Evolutionary conservation across 2,113 vertebrate genomes (phyloP), one percentile per base, ranked within the genome.

Genomic region (Sigmodon hispidus): DNA sequence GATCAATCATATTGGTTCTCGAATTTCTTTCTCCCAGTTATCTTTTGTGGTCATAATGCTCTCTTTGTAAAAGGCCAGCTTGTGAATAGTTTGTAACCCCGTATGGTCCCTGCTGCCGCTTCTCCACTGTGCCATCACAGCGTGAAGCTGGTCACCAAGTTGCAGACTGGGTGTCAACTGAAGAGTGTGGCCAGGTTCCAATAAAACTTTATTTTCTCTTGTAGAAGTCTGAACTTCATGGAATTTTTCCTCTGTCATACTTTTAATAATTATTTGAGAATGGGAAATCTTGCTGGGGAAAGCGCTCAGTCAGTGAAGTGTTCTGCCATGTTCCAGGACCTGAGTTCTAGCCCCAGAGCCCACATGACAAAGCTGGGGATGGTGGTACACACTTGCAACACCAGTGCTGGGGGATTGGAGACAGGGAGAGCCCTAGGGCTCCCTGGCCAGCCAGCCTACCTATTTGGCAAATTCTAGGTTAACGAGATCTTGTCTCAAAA

Each of bases 191-290:
- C 17, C 45, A 1, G 36, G 22, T 75, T 84, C 73, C 84, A 87
- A 31, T 65, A 34, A 75, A 81, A 88, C 17, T 90, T 72, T 36
- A 90, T 86, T 94, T 96, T 73, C 76, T 40, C 90, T 69, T 80
- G 22, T 17, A 13, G 9, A 85, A 55, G 70, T 59, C 21, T 31
- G 59, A 91, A 76, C 89, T 93, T 87, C n/a, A 34, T 50, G 7
- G 36, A 57, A 87, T 90, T 86, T 95, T 59, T 24, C 85, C 85
- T 40, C n/a, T 34, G 34, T 93, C 55, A 81, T 63, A 15, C 5
- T 59, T 83, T 81, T 81, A 16, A 0, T 8, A 59, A 65, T 43
- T 3, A 57, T 80, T 90, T 81, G 43, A 93, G 92, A 91, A 65
- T 76, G 17, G 83, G 81, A 81, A 94, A 73, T 10, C 21, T 26